Percentiles rank a stretch among this genome's conserved stretches.
Evolutionary conservation across 2,888 invertebrate species (phyloP).

Genomic region (Xylocampa areola): DNA sequence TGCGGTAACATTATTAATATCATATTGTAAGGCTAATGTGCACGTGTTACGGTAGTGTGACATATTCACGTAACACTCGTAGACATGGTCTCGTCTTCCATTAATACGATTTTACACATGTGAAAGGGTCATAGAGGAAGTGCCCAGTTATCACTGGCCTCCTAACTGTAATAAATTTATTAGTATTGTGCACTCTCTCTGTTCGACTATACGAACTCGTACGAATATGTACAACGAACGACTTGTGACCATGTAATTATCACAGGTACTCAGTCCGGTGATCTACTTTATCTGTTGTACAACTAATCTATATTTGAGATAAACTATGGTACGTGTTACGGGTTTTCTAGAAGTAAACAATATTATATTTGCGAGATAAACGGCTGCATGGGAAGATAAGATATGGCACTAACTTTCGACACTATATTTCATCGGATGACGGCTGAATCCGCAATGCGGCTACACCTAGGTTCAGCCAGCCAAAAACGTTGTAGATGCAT

Average conservation of each 20-base stretch:
- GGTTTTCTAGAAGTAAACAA: conserved; percentile 9
- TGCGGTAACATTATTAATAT: background rate
- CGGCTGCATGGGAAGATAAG: conserved; percentile 24
- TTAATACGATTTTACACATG: conserved; percentile 20
- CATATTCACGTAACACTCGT: conserved; percentile 15
- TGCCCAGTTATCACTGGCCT: conserved; percentile 44
- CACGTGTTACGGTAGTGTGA: conserved; percentile 3
- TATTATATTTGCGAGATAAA: conserved; percentile 11
- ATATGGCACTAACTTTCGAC: conserved; percentile 20
- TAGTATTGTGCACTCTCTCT: conserved; percentile 38
- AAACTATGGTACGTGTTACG: conserved; percentile 16
- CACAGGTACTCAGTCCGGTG: conserved; percentile 15
- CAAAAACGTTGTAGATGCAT: background rate
- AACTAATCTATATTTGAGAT: conserved; percentile 40
- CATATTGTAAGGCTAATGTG: background rate
- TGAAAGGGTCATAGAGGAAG: conserved; percentile 38
- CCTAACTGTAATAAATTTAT: conserved; percentile 59
- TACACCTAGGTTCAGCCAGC: conserved; percentile 14
- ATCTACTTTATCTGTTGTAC: conserved; percentile 38
- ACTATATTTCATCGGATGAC: conserved; percentile 21
- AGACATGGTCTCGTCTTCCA: conserved; percentile 28
- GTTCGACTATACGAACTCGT: conserved; percentile 12
- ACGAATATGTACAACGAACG: conserved; percentile 13
- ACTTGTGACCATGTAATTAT: conserved; percentile 47
- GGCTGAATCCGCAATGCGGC: conserved; percentile 29